Conservation (phyloP, 2,113 vertebrate species). For the Pterocles orientalis region DNA sequence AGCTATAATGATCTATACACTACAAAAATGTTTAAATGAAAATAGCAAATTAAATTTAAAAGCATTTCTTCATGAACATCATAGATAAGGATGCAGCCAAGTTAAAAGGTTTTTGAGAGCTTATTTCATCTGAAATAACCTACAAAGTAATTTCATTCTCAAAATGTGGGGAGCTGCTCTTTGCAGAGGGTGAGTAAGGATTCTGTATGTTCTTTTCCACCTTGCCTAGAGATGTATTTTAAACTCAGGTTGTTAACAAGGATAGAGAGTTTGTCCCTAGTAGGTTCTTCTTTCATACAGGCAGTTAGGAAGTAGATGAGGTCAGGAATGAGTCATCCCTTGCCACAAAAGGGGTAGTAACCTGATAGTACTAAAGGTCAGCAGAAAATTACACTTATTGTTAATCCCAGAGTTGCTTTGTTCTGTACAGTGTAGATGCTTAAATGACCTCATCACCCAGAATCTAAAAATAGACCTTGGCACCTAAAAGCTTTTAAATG, state of each 20-base stretch:
- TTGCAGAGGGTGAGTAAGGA: not conserved
- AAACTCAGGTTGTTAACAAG: not conserved
- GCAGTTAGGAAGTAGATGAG: not conserved
- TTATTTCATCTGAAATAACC: not conserved
- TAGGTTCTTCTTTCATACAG: not conserved
- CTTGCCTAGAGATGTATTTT: not conserved
- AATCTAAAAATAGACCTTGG: not conserved
- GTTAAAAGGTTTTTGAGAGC: not conserved
- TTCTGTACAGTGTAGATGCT: not conserved
- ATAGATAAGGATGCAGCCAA: not conserved
- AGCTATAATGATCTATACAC: not conserved
- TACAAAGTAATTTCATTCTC: not conserved
- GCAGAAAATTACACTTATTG: not conserved
- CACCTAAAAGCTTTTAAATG: not conserved
- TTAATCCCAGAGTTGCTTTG: not conserved
- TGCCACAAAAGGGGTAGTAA: not conserved
- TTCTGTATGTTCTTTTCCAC: not conserved
- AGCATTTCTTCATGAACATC: not conserved
- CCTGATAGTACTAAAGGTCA: not conserved
- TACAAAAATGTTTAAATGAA: conserved; percentile 12
- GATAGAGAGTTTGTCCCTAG: not conserved
- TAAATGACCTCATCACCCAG: not conserved
- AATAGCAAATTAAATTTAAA: conserved; percentile 10
- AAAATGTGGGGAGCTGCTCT: not conserved
- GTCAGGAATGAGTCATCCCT: not conserved